Conservation (phyloP, 2,113 vertebrate genomes). For the Hippoglossus stenolepis region DNA sequence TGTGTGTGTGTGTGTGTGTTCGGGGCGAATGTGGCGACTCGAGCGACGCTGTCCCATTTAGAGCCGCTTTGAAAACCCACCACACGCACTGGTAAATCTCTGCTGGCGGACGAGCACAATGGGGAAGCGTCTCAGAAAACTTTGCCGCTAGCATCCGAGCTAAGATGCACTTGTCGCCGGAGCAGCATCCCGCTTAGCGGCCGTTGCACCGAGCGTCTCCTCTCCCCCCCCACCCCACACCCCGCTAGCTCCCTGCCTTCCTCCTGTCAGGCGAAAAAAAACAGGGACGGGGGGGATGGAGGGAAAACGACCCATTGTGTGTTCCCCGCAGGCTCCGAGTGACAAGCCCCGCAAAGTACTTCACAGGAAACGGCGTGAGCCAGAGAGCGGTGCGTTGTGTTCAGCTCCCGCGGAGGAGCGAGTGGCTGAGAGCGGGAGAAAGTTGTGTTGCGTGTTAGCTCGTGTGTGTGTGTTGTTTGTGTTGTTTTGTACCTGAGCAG, state of each 20-base stretch:
- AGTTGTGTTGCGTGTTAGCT: slow-evolving; percentile 68
- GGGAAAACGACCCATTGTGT: slow-evolving; percentile 58
- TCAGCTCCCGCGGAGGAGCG: background rate
- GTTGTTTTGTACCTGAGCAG: slow-evolving; percentile 88
- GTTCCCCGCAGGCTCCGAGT: slow-evolving; percentile 5
- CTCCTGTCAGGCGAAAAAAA: slow-evolving; percentile 38
- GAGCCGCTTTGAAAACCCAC: background rate
- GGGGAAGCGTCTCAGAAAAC: slow-evolving; percentile 39
- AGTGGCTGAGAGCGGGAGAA: slow-evolving; percentile 38
- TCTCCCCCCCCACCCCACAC: background rate
- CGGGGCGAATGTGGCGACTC: background rate
- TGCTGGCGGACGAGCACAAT: background rate
- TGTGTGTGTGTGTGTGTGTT: background rate
- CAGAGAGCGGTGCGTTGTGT: background rate
- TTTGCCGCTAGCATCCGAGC: slow-evolving; percentile 41
- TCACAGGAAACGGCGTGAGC: background rate
- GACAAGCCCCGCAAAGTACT: slow-evolving; percentile 16
- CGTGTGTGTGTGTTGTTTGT: background rate
- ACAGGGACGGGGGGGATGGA: slow-evolving; percentile 65
- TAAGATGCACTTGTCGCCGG: slow-evolving; percentile 19
- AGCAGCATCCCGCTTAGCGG: slow-evolving; percentile 24
- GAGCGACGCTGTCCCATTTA: background rate
- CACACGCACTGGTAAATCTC: too few species aligned
- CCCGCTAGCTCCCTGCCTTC: background rate
- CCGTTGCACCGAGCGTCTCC: slow-evolving; percentile 12